Percentiles rank a stretch among this genome's conserved stretches.
Evolutionary conservation across 2,888 invertebrate genomes (phyloP).

Genomic region (Escarpia spicata): DNA sequence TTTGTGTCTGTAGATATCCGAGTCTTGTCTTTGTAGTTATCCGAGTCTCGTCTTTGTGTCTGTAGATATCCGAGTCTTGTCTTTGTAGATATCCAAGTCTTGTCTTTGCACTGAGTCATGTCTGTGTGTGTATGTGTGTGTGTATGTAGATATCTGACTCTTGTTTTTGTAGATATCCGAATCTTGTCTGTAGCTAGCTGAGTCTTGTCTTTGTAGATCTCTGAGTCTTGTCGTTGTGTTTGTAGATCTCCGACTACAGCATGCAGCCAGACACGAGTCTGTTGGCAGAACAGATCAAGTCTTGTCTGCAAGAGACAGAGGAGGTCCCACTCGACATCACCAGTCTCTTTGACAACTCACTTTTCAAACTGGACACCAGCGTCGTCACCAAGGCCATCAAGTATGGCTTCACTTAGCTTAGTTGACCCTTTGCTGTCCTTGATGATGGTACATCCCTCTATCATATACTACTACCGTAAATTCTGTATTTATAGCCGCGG

Average conservation of each 20-base stretch:
- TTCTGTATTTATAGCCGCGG: no score
- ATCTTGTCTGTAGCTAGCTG: no score
- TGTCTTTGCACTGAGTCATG: no score
- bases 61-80: no score
- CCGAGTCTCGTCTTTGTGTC: no score
- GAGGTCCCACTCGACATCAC: slow-evolving; percentile 82
- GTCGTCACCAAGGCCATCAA: slow-evolving; percentile 78
- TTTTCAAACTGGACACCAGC: slow-evolving; percentile 71
- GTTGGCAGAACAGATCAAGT: slow-evolving; percentile 81
- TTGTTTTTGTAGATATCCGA: no score
- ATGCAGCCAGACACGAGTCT: slow-evolving; percentile 88
- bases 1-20: no score
- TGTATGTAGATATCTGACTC: no score
- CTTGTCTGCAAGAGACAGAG: slow-evolving; percentile 77
- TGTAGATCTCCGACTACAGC: slow-evolving; percentile 88
- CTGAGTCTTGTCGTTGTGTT: not conserved
- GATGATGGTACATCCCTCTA: not conserved
- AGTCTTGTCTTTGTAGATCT: not conserved
- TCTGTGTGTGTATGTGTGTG: no score
- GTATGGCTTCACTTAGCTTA: slow-evolving; percentile 45
- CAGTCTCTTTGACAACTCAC: slow-evolving; percentile 71
- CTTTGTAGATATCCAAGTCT: no score
- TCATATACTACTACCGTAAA: not conserved
- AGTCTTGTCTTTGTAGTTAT: no score
- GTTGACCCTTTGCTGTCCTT: not conserved